These are phyloP conservation scores for Cichladusa arquata DNA, from an alignment of 2,113 vertebrate genomes.

Conservation along the genomic window DNA sequence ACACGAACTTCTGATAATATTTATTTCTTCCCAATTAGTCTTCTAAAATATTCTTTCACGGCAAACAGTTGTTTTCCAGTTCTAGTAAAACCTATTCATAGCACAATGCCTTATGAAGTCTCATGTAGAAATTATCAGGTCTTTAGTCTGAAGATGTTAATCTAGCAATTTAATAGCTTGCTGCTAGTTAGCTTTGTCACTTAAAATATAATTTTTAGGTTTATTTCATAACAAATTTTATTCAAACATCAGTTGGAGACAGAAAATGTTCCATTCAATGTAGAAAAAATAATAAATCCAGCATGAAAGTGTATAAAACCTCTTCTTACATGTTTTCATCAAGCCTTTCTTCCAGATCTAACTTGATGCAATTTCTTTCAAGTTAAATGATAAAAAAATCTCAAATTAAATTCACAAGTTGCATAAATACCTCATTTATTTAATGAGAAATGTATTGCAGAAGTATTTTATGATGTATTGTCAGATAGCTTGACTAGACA, in stretches of 20 bases:
- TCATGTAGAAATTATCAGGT: background rate
- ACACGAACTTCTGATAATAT: background rate
- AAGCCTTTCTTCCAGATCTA: background rate
- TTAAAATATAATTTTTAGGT: background rate
- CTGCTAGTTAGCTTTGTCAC: background rate
- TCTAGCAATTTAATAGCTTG: background rate
- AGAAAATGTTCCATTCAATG: background rate
- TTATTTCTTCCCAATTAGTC: background rate
- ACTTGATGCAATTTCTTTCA: background rate
- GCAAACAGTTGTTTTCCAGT: background rate
- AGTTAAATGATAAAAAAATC: background rate
- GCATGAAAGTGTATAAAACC: background rate
- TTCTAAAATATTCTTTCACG: background rate
- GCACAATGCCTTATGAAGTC: background rate
- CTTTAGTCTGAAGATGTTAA: background rate
- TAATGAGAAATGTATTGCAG: background rate
- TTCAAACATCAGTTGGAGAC: background rate
- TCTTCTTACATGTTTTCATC: background rate
- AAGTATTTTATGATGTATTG: background rate
- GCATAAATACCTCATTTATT: background rate
- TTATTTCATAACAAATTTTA: background rate
- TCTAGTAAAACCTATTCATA: background rate
- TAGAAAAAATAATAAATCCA: background rate
- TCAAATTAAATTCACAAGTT: background rate
- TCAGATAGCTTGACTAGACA: background rate